These are phyloP conservation scores for Achroia grisella DNA, from an alignment of 1,140 invertebrate species.

Conservation along the genomic window DNA sequence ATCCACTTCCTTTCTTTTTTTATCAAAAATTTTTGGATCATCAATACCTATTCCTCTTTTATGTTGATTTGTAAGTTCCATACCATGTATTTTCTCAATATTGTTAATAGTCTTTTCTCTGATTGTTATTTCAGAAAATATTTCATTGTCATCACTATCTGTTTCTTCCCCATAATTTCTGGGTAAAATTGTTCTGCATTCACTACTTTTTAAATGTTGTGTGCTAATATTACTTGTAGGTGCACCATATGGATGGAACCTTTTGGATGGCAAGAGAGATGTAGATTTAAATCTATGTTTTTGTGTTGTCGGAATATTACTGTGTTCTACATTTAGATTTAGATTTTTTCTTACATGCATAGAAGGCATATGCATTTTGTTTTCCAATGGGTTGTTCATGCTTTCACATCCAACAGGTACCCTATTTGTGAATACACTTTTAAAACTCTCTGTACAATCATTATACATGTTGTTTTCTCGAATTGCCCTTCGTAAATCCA, in stretches of 20 bases:
- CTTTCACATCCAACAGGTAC: slow-evolving; percentile 7
- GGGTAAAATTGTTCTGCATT: slow-evolving; percentile 5
- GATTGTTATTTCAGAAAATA: slow-evolving; percentile 25
- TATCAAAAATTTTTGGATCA: slow-evolving; percentile 8
- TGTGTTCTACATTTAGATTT: slow-evolving; percentile 2
- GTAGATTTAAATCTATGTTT: slow-evolving; percentile 44
- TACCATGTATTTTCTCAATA: slow-evolving; percentile 2
- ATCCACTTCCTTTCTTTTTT: slow-evolving; percentile 22
- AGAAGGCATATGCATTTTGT: no score
- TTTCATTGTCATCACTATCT: slow-evolving; percentile 35
- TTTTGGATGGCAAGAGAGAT: slow-evolving; percentile 47
- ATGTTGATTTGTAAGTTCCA: slow-evolving; percentile 4
- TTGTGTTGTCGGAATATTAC: slow-evolving; percentile 9
- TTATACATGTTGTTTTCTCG: slow-evolving; percentile 29
- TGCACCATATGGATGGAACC: slow-evolving; percentile 36
- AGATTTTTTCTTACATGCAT: no score
- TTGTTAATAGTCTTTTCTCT: slow-evolving; percentile 11
- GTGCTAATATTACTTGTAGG: slow-evolving; percentile 8
- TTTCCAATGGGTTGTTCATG: not conserved
- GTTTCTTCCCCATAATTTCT: slow-evolving; percentile 8
- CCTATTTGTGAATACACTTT: slow-evolving; percentile 27
- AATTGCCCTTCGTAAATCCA: slow-evolving; percentile 18
- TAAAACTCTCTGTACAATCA: slow-evolving; percentile 31
- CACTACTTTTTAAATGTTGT: not conserved
- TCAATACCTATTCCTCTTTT: slow-evolving; percentile 29